These are phyloP conservation scores for Ctenomys sociabilis DNA, from an alignment of 2,113 vertebrate species.

Conservation along the genomic window DNA sequence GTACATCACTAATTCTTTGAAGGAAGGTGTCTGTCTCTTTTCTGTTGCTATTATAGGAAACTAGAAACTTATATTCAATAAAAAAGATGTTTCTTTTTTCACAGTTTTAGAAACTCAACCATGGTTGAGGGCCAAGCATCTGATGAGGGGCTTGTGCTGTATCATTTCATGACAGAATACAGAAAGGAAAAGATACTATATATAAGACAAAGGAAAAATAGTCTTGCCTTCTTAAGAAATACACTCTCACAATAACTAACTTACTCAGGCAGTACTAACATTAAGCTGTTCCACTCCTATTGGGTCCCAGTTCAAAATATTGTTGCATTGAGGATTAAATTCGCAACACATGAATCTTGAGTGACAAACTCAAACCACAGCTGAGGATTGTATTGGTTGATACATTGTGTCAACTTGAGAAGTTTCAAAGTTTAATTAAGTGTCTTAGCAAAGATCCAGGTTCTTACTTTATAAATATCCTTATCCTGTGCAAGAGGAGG, in stretches of 20 bases:
- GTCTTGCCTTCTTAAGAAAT: not conserved
- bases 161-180: not conserved
- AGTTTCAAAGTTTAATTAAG: too few species aligned
- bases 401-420: too few species aligned
- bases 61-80: not conserved
- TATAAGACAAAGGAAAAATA: not conserved
- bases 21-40: not conserved
- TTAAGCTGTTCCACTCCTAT: not conserved
- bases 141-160: not conserved
- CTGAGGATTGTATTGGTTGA: not conserved
- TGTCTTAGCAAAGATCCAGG: too few species aligned
- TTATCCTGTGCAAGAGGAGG: too few species aligned
- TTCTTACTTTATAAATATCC: too few species aligned
- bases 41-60: not conserved
- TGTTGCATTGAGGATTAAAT: not conserved
- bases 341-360: not conserved
- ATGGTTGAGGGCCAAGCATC: not conserved
- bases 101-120: not conserved
- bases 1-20: slow-evolving; percentile 37
- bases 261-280: not conserved
- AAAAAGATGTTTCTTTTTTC: not conserved
- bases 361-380: not conserved
- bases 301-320: not conserved
- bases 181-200: not conserved
- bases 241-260: not conserved